phyloP scores from a whole-genome alignment of 2,888 invertebrate genomes.

The Stenolophus ochropezus region DNA sequence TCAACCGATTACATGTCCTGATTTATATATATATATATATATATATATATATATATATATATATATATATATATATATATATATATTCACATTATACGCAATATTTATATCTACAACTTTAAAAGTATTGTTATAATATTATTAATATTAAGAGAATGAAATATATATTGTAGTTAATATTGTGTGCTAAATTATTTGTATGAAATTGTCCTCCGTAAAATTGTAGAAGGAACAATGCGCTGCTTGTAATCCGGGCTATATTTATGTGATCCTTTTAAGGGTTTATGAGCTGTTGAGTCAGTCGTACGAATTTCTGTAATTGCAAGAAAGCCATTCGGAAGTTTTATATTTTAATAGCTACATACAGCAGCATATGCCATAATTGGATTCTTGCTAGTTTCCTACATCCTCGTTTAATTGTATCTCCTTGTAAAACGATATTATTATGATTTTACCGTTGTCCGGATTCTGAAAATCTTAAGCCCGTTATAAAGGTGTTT shows the following conservation, averaged over 20 bases:
- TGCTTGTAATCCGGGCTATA: not conserved
- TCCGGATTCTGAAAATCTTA: constrained; percentile 1
- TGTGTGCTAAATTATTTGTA: too few relatives aligned
- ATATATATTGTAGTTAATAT: too few relatives aligned
- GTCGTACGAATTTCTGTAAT: constrained; percentile 25
- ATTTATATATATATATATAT: too few relatives aligned
- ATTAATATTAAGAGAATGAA: too few relatives aligned
- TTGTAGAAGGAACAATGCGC: not conserved
- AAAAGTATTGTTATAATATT: too few relatives aligned
- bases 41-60: too few relatives aligned
- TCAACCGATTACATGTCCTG: too few relatives aligned
- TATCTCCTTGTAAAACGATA: constrained; percentile 14
- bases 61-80: too few relatives aligned
- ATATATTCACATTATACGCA: too few relatives aligned
- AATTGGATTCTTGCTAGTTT: constrained; percentile 21
- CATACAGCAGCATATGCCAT: constrained; percentile 14
- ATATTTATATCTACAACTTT: too few relatives aligned
- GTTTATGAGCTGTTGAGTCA: constrained; percentile 22
- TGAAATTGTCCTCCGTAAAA: too few relatives aligned
- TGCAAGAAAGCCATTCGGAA: constrained; percentile 8
- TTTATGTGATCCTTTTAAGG: constrained; percentile 17
- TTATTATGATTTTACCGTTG: constrained; percentile 19
- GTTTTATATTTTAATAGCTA: constrained; percentile 31
- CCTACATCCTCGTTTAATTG: constrained; percentile 19
- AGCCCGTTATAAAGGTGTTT: constrained; percentile 2